Conservation (phyloP, 2,113 vertebrate species). For the Buteo buteo region DNA sequence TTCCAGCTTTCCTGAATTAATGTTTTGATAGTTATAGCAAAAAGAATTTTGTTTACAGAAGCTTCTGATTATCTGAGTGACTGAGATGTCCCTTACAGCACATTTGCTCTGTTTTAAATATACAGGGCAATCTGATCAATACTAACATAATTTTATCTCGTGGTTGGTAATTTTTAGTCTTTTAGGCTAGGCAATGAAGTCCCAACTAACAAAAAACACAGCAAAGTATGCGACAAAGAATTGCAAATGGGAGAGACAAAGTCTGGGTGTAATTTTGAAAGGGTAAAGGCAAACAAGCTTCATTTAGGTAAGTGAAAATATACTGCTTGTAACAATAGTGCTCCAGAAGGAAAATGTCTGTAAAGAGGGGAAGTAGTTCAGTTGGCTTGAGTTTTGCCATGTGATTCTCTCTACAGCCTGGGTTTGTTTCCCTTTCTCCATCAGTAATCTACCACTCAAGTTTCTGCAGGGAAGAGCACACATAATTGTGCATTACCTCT, state of each 20-base stretch:
- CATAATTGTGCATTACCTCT: background rate
- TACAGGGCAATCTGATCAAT: background rate
- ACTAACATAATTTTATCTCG: background rate
- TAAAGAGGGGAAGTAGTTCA: background rate
- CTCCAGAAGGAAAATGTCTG: background rate
- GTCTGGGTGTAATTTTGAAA: background rate
- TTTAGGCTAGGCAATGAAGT: background rate
- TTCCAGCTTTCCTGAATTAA: conserved; percentile 38
- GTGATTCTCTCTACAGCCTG: background rate
- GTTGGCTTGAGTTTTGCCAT: background rate
- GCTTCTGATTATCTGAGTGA: conserved; percentile 15
- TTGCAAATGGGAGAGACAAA: background rate
- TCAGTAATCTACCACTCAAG: background rate
- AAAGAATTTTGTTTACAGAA: conserved; percentile 49
- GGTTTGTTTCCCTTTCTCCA: background rate
- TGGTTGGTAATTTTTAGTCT: background rate
- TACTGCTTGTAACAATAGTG: background rate
- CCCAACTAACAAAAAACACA: background rate
- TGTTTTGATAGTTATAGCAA: conserved; percentile 23
- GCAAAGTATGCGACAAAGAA: background rate
- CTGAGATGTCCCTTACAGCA: background rate
- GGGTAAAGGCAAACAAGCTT: background rate
- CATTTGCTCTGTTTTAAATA: background rate
- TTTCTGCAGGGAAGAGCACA: background rate
- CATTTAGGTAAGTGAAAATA: background rate